Conservation (phyloP, 2,113 vertebrate genomes). For the Pithys albifrons region DNA sequence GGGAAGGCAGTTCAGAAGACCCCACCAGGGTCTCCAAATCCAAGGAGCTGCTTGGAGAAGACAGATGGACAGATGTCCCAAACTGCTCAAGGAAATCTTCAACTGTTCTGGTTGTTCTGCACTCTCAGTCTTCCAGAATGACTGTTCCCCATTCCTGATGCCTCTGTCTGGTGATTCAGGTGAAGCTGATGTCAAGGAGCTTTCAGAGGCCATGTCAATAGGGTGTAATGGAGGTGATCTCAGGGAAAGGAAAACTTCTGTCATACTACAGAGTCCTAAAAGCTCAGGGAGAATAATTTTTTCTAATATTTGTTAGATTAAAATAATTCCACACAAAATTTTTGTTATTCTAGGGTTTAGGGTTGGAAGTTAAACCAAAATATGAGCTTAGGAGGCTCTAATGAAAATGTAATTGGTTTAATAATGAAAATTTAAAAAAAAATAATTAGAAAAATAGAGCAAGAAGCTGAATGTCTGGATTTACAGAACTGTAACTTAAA, state of each 20-base stretch:
- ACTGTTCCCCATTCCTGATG: neutral
- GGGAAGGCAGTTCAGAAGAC: neutral
- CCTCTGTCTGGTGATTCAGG: neutral
- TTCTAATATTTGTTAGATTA: neutral
- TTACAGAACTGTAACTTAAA: neutral
- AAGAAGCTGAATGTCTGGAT: neutral
- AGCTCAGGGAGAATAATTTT: neutral
- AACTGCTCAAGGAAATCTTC: neutral
- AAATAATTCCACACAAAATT: neutral
- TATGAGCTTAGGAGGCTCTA: neutral
- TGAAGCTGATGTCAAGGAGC: neutral
- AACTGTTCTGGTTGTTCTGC: neutral
- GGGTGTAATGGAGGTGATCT: neutral
- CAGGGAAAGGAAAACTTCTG: neutral
- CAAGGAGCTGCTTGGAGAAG: neutral
- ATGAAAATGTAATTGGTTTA: neutral
- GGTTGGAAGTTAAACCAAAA: neutral
- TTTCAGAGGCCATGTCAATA: neutral
- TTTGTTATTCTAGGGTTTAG: neutral
- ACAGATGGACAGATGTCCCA: neutral
- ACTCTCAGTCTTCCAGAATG: neutral
- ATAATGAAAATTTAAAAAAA: neutral
- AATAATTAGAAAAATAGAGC: neutral
- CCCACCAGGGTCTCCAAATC: neutral
- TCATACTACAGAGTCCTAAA: neutral